Percentiles rank a stretch among this genome's conserved stretches.
Conservation (phyloP, 1,140 invertebrate genomes). For the Calliopsis andreniformis region DNA sequence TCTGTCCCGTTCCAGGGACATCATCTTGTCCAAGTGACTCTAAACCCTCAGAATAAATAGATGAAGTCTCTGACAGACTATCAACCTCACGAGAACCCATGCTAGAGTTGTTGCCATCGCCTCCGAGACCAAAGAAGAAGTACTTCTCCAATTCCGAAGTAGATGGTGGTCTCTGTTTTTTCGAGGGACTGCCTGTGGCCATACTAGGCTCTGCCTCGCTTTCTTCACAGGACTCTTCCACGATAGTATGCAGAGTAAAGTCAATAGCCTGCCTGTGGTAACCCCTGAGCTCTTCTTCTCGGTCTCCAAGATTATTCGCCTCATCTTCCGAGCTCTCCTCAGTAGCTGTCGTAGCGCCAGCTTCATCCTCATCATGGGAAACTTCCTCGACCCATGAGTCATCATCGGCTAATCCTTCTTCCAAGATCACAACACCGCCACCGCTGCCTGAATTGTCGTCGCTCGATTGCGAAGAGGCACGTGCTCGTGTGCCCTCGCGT, state of each 20-base stretch:
- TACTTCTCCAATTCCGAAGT: conserved; percentile 95
- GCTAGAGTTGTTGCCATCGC: conserved; percentile 84
- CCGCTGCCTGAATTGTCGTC: conserved; percentile 63
- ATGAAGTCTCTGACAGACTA: conserved; percentile 92
- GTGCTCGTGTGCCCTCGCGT: conserved; percentile 36
- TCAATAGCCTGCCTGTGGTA: conserved; percentile 91
- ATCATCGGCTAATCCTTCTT: conserved; percentile 92
- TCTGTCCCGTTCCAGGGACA: conserved; percentile 28
- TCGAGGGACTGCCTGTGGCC: conserved; percentile 76
- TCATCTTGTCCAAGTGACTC: conserved; percentile 85
- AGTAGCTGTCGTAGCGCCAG: conserved; percentile 79
- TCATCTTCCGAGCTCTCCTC: conserved; percentile 83
- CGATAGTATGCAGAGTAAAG: conserved; percentile 95
- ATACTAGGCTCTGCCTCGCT: conserved; percentile 87
- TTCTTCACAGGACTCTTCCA: conserved; percentile 96
- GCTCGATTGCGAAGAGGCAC: conserved; percentile 58
- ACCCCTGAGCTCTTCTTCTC: conserved; percentile 90
- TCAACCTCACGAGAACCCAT: conserved; percentile 83
- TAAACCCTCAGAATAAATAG: conserved; percentile 91
- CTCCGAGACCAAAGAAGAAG: conserved; percentile 92
- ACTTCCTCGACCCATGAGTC: conserved; percentile 94
- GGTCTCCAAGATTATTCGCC: conserved; percentile 81
- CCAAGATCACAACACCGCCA: conserved; percentile 86
- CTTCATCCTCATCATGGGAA: conserved; percentile 87
- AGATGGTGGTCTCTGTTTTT: conserved; percentile 85